phyloP scores from a whole-genome alignment of 2,888 invertebrate genomes.

The Tetranychus truncatus region DNA sequence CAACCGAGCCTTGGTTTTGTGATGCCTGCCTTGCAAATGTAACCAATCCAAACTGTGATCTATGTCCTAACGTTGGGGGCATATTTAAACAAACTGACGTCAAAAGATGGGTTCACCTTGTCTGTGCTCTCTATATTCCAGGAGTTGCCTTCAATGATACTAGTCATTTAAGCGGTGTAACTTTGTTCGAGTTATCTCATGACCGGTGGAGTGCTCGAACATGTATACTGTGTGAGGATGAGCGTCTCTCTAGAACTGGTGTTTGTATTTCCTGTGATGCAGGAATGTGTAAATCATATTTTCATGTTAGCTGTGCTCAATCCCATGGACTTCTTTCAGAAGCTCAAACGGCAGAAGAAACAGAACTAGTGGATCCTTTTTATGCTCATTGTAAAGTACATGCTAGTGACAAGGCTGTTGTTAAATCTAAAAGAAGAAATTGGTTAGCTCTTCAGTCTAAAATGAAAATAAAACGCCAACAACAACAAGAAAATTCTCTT shows the following conservation, averaged over 20 bases:
- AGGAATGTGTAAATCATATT: slow-evolving; percentile 82
- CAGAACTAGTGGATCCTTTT: slow-evolving; percentile 64
- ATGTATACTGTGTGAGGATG: slow-evolving; percentile 74
- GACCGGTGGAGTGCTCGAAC: slow-evolving; percentile 83
- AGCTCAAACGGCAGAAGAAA: slow-evolving; percentile 42
- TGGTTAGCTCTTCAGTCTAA: slow-evolving; percentile 62
- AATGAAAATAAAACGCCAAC: background rate
- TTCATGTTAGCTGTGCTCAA: slow-evolving; percentile 94
- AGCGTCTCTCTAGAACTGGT: slow-evolving; percentile 68
- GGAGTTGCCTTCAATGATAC: slow-evolving; percentile 91
- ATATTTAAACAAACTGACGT: slow-evolving; percentile 87
- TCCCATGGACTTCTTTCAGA: slow-evolving; percentile 77
- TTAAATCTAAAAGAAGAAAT: slow-evolving; percentile 46
- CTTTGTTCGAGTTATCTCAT: slow-evolving; percentile 92
- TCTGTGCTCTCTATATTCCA: slow-evolving; percentile 91
- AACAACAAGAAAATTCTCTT: slow-evolving; percentile 36
- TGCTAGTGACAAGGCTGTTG: slow-evolving; percentile 62
- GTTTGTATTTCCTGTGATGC: slow-evolving; percentile 95
- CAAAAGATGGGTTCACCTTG: slow-evolving; percentile 92
- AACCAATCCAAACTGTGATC: slow-evolving; percentile 65
- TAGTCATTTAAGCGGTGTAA: slow-evolving; percentile 68
- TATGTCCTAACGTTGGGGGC: slow-evolving; percentile 75
- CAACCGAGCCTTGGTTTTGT: slow-evolving; percentile 98
- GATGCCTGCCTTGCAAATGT: slow-evolving; percentile 88
- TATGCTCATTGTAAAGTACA: slow-evolving; percentile 90